Conservation (phyloP, 2,888 invertebrate species). For the Epinotia ramella region DNA sequence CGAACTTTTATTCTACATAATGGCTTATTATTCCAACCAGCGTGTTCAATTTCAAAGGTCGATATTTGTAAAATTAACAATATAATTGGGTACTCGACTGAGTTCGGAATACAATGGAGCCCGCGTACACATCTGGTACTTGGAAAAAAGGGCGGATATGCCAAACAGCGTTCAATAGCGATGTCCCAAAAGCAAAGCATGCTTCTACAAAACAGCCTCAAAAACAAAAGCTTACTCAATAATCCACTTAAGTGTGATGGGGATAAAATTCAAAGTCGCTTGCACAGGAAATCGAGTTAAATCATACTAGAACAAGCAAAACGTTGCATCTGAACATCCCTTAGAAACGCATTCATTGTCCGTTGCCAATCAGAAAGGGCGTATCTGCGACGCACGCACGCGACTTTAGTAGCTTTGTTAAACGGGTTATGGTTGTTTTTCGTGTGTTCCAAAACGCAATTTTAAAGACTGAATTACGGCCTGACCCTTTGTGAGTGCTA, state of each 20-base stretch:
- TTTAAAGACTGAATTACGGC: conserved; percentile 57
- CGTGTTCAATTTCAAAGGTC: conserved; percentile 80
- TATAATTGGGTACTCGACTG: conserved; percentile 83
- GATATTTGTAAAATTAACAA: conserved; percentile 84
- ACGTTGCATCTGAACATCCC: conserved; percentile 83
- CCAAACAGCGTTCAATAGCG: conserved; percentile 79
- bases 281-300: conserved; percentile 49
- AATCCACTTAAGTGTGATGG: conserved; percentile 44
- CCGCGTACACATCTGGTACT: conserved; percentile 74
- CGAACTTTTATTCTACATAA: conserved; percentile 60
- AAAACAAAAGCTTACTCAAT: conserved; percentile 45
- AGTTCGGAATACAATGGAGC: conserved; percentile 65
- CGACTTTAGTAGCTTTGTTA: conserved; percentile 41
- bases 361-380: conserved; percentile 52
- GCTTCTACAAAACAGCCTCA: conserved; percentile 46
- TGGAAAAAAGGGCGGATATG: conserved; percentile 83
- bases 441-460: conserved; percentile 11
- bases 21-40: conserved; percentile 78
- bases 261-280: conserved; percentile 52
- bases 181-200: conserved; percentile 72
- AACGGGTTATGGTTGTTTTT: conserved; percentile 2
- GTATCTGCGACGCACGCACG: conserved; percentile 47
- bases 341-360: conserved; percentile 74
- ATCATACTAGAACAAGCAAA: conserved; percentile 51
- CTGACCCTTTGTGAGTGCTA: conserved; percentile 75